Conservation (phyloP, 2,113 vertebrate species). For the Ailurus styani region DNA sequence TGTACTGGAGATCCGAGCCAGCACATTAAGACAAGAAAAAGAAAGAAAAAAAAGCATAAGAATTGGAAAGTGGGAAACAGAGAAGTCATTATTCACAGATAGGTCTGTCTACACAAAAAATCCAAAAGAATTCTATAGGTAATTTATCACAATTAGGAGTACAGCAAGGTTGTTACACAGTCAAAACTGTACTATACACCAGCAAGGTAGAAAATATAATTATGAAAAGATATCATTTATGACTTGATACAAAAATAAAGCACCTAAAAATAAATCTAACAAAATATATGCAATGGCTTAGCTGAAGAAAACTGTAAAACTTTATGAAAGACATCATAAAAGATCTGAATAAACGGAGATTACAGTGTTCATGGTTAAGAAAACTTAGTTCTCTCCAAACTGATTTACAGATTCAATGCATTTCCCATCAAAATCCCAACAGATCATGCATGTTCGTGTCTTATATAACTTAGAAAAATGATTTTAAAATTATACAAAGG, state of each 20-base stretch:
- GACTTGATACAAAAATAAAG: background rate
- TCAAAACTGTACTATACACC: background rate
- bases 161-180: background rate
- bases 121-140: constrained; percentile 27
- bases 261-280: constrained; percentile 16
- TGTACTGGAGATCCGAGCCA: constrained; percentile 62
- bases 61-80: constrained; percentile 45
- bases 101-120: constrained; percentile 17
- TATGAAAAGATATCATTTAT: background rate
- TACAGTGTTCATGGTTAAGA: background rate
- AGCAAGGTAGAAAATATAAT: constrained; percentile 7
- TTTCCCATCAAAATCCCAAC: constrained; percentile 2
- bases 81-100: constrained; percentile 50
- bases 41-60: background rate
- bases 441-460: background rate
- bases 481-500: background rate
- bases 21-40: constrained; percentile 56
- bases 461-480: background rate
- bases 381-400: background rate
- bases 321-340: background rate
- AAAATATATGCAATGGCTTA: constrained; percentile 9
- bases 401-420: constrained; percentile 19
- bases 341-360: background rate
- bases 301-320: constrained; percentile 34
- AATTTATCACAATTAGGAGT: constrained; percentile 27